Evolutionary conservation across 2,888 invertebrate species (phyloP).

Genomic region (Ligdia adustata): DNA sequence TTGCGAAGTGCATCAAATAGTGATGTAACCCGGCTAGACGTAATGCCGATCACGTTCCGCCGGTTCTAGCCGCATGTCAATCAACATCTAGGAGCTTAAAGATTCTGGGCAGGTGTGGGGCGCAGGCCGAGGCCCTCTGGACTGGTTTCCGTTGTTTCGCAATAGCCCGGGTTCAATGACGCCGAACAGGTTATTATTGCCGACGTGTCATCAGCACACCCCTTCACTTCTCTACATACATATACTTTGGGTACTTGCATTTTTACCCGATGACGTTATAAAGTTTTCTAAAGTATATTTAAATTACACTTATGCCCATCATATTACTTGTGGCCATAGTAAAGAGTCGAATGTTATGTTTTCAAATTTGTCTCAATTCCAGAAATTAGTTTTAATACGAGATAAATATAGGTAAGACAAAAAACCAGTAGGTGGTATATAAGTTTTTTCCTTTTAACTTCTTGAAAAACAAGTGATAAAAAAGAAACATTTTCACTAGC

Average conservation of each 20-base stretch:
- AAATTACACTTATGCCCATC: no score
- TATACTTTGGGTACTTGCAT: no score
- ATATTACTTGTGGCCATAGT: no score
- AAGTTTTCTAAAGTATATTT: no score
- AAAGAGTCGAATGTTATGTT: no score
- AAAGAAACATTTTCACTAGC: background rate
- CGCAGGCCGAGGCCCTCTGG: constrained; percentile 51
- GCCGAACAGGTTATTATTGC: constrained; percentile 77
- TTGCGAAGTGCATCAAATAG: constrained; percentile 48
- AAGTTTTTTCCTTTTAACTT: no score
- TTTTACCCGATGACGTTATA: no score
- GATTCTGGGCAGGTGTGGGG: constrained; percentile 78
- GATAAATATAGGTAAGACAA: no score
- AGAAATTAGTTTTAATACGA: no score
- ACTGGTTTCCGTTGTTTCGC: constrained; percentile 84
- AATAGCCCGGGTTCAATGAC: constrained; percentile 82
- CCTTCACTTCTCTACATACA: constrained; percentile 58
- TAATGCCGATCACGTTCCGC: constrained; percentile 68
- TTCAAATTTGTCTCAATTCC: no score
- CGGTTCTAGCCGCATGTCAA: constrained; percentile 72
- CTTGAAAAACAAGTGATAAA: no score
- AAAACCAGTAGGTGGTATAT: no score
- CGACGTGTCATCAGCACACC: constrained; percentile 71
- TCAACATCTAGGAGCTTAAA: constrained; percentile 81
- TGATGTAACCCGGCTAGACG: constrained; percentile 63